A percentile compares a stretch with the other conserved stretches of the same genome.
phyloP scores from a whole-genome alignment of 2,113 vertebrate genomes.

The Leucosticte australis region DNA sequence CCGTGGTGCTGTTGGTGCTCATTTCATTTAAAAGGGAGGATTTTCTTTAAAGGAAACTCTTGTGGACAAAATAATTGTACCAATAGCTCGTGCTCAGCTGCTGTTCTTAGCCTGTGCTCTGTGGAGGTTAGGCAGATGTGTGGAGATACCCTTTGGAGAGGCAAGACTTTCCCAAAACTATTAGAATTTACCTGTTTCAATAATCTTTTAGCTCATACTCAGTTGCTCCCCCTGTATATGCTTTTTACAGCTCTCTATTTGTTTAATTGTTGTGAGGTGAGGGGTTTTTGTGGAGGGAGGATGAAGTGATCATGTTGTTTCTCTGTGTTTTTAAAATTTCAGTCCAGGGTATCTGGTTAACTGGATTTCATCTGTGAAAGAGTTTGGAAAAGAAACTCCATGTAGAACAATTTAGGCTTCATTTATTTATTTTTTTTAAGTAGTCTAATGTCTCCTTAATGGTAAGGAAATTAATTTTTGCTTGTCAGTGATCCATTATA shows the following conservation, averaged over 20 bases:
- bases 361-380: not conserved
- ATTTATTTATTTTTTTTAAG: fast-evolving
- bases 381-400: not conserved
- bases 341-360: not conserved
- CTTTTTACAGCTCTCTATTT: not conserved
- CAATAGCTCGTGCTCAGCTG: not conserved
- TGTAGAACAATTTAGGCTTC: not conserved
- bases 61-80: not conserved
- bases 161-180: not conserved
- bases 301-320: not conserved
- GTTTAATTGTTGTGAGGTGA: not conserved
- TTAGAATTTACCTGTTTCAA: not conserved
- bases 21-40: not conserved
- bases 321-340: not conserved
- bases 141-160: not conserved
- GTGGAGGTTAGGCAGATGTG: not conserved
- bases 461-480: not conserved
- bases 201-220: not conserved
- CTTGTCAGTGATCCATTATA: not conserved
- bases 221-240: not conserved
- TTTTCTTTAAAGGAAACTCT: not conserved
- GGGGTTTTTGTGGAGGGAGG: not conserved
- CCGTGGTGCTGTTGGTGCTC: not conserved
- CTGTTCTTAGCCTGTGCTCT: not conserved
- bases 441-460: not conserved